Percentiles rank a stretch among this genome's conserved stretches.
phyloP scores from a whole-genome alignment of 2,113 vertebrate genomes.

The Nothobranchius furzeri region DNA sequence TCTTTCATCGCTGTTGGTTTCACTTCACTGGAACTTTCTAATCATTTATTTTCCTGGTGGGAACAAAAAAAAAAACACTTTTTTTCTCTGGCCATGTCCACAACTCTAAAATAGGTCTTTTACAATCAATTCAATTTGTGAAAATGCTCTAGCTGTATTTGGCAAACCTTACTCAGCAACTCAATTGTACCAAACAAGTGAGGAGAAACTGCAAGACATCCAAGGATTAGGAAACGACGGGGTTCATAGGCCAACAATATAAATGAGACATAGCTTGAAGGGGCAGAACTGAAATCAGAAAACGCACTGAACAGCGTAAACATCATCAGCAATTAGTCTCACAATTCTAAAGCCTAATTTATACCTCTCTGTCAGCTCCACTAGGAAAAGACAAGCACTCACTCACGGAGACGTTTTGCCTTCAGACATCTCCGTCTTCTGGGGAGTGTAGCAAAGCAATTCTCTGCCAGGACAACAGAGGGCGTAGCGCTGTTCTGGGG shows the following conservation, averaged over 20 bases:
- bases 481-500: too few relatives aligned
- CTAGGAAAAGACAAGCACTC: too few relatives aligned
- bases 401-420: too few relatives aligned
- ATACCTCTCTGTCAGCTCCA: too few relatives aligned
- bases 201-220: slow-evolving; percentile 49
- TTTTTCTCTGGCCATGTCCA: slow-evolving; percentile 14
- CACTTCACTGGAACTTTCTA: slow-evolving; percentile 22
- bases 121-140: slow-evolving; percentile 27
- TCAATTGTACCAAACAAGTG: slow-evolving; percentile 30
- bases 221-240: slow-evolving; percentile 21
- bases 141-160: slow-evolving; percentile 24
- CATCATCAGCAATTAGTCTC: too few relatives aligned
- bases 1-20: not conserved
- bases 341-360: too few relatives aligned
- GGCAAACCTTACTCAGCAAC: slow-evolving; percentile 38
- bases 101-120: slow-evolving; percentile 18
- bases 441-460: too few relatives aligned
- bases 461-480: too few relatives aligned
- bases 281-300: not conserved
- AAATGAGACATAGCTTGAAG: slow-evolving; percentile 23
- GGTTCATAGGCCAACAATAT: slow-evolving; percentile 38
- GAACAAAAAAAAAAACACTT: too few relatives aligned
- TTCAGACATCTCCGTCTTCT: too few relatives aligned
- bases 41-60: slow-evolving; percentile 3
- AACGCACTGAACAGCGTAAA: not conserved